These are phyloP conservation scores for Melitaea athalia DNA, from an alignment of 2,888 invertebrate genomes.

Conservation along the genomic window DNA sequence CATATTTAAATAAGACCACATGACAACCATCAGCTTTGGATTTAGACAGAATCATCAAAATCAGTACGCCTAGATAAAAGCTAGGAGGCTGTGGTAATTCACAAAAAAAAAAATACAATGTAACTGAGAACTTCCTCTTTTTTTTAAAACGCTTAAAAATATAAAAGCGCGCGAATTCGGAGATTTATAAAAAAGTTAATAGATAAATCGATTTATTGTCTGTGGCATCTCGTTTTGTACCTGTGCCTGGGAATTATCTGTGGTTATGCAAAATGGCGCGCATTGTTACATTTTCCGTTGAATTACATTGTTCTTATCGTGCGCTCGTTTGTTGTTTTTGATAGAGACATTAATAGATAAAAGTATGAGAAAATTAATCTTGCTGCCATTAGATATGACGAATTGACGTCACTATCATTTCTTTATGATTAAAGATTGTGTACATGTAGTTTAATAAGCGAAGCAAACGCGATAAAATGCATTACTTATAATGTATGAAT, in stretches of 20 bases:
- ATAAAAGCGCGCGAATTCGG: background rate
- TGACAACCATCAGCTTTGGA: no score
- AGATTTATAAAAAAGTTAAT: slow-evolving; percentile 1
- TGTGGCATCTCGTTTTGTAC: slow-evolving; percentile 19
- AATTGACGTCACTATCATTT: background rate
- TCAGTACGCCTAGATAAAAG: no score
- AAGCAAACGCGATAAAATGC: background rate
- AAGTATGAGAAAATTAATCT: slow-evolving; percentile 33
- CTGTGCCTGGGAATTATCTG: slow-evolving; percentile 16
- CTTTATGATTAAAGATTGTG: background rate
- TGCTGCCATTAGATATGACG: background rate
- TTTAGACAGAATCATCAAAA: no score
- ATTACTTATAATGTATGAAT: no score
- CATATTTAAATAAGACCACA: no score
- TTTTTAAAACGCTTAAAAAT: background rate
- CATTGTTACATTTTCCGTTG: slow-evolving; percentile 22
- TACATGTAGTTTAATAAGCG: background rate
- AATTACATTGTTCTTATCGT: slow-evolving; percentile 26
- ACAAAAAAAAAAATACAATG: no score
- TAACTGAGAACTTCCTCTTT: no score
- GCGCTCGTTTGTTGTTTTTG: slow-evolving; percentile 19
- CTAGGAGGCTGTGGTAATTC: no score
- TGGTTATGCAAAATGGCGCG: slow-evolving; percentile 20
- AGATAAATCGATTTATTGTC: slow-evolving; percentile 7
- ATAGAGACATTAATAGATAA: slow-evolving; percentile 31